These are phyloP conservation scores for Spialia ferax DNA, from an alignment of 2,888 invertebrate genomes.

Conservation along the genomic window DNA sequence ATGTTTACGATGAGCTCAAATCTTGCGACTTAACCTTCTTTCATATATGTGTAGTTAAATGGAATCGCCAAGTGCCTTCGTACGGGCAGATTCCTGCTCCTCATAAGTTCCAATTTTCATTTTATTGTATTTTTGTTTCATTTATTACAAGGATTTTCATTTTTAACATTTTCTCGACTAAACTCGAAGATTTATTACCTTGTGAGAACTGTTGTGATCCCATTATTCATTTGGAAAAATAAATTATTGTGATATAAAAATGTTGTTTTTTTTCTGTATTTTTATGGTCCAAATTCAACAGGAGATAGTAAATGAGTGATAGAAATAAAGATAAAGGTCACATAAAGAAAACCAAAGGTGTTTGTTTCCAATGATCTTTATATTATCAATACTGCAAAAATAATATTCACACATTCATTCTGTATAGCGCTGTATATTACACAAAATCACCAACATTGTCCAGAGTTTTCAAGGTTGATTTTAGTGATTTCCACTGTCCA, in stretches of 20 bases:
- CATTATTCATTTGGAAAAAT: constrained; percentile 85
- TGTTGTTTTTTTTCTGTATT: constrained; percentile 47
- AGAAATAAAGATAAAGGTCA: background rate
- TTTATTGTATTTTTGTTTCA: constrained; percentile 54
- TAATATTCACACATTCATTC: background rate
- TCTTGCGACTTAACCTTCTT: constrained; percentile 64
- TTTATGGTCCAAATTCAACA: background rate
- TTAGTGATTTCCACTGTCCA: too few relatives aligned
- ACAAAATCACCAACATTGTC: too few relatives aligned
- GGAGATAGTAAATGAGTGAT: background rate
- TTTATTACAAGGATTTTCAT: constrained; percentile 57
- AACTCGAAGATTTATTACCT: constrained; percentile 70
- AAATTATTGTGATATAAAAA: constrained; percentile 86
- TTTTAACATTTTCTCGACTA: constrained; percentile 68
- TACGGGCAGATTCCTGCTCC: constrained; percentile 42
- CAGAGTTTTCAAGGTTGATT: too few relatives aligned
- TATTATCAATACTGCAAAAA: background rate
- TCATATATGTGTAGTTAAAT: constrained; percentile 51
- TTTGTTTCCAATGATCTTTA: background rate
- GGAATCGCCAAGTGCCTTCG: constrained; percentile 48
- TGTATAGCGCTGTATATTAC: background rate
- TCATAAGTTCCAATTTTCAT: constrained; percentile 54
- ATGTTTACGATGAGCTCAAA: constrained; percentile 70
- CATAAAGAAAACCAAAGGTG: background rate
- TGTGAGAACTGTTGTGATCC: constrained; percentile 81